Conservation (phyloP, 2,797 vertebrate genomes). For the Holocentrus rufus region DNA sequence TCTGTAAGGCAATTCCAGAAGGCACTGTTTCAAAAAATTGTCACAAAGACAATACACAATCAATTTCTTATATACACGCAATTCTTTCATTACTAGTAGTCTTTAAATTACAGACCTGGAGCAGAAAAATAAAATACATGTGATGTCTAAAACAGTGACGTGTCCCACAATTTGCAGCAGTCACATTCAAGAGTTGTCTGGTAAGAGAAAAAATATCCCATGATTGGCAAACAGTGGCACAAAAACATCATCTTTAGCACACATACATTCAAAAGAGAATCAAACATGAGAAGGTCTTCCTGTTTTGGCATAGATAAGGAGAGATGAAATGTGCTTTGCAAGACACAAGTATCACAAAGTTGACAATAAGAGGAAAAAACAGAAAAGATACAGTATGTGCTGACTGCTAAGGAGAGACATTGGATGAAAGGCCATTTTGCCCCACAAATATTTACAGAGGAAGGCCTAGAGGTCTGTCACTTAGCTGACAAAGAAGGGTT, state of each 20-base stretch:
- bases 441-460: constrained; percentile 11
- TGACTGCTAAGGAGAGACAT: neutral
- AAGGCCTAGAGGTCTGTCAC: constrained; percentile 8
- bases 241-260: constrained; percentile 28
- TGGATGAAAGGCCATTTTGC: neutral
- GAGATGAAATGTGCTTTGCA: constrained; percentile 23
- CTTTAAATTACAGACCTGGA: constrained; percentile 53
- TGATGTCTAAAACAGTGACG: constrained; percentile 43
- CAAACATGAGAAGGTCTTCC: constrained; percentile 13
- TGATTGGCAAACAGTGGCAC: constrained; percentile 30
- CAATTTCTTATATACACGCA: constrained; percentile 61
- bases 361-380: constrained; percentile 13
- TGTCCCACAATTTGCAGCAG: constrained; percentile 55
- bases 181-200: constrained; percentile 49
- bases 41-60: constrained; percentile 26
- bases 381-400: neutral
- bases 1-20: constrained; percentile 30
- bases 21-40: constrained; percentile 15
- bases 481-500: constrained; percentile 1
- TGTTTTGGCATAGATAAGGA: constrained; percentile 44
- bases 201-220: constrained; percentile 8
- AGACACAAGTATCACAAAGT: constrained; percentile 21
- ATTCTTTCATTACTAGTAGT: constrained; percentile 57
- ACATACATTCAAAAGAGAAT: constrained; percentile 32
- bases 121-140: constrained; percentile 24